A percentile compares a stretch with the other conserved stretches of the same genome.
Conservation (phyloP, 2,113 vertebrate genomes). For the Callocephalon fimbriatum region DNA sequence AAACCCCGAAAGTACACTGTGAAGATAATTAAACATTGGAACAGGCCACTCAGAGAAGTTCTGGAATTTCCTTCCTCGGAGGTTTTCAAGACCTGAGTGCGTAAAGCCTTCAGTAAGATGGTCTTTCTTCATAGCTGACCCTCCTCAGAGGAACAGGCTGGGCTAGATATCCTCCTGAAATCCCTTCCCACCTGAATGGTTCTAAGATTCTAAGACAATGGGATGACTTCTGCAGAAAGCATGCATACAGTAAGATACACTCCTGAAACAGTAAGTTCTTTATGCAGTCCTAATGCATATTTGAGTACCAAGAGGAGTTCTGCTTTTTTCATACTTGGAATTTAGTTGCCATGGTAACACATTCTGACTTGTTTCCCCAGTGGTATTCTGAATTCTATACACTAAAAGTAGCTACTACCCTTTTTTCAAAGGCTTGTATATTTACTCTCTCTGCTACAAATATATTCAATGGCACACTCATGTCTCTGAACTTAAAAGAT, state of each 20-base stretch:
- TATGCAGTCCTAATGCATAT: conserved; percentile 28
- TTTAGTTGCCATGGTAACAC: conserved; percentile 66
- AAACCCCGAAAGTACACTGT: background rate
- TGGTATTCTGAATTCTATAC: background rate
- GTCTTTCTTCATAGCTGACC: background rate
- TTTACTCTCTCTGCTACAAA: background rate
- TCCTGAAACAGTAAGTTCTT: conserved; percentile 9
- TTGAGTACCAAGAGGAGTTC: background rate
- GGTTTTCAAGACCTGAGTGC: background rate
- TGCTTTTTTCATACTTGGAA: conserved; percentile 7
- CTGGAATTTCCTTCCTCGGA: background rate
- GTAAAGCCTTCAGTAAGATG: background rate
- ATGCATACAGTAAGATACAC: background rate
- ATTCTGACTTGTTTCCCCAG: background rate
- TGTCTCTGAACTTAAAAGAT: background rate
- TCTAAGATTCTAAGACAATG: background rate
- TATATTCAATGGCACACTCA: background rate
- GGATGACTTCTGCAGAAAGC: conserved; percentile 20
- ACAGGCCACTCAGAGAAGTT: background rate
- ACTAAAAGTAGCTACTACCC: background rate
- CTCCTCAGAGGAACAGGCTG: background rate
- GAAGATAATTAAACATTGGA: background rate
- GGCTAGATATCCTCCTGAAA: background rate
- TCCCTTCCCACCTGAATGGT: background rate
- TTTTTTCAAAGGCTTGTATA: background rate